A percentile compares a stretch with the other conserved stretches of the same genome.
phyloP scores from a whole-genome alignment of 2,797 vertebrate species.

The Rhincodon typus region DNA sequence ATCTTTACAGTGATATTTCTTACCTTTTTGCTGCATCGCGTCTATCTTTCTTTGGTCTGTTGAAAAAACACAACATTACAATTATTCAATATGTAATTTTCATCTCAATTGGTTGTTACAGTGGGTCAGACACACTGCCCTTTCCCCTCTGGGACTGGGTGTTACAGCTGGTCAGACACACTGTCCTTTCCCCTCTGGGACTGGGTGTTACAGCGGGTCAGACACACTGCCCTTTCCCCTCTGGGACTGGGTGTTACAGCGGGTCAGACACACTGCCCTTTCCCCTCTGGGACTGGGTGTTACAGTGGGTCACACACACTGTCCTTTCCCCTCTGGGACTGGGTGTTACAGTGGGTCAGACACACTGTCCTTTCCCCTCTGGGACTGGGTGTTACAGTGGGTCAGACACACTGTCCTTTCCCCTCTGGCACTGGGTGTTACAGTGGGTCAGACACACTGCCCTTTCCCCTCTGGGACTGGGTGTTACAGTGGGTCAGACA shows the following conservation, averaged over 20 bases:
- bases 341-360: not conserved
- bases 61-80: conserved; percentile 46
- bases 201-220: not conserved
- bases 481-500: not conserved
- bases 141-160: not conserved
- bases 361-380: not conserved
- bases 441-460: no score
- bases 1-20: conserved; percentile 55
- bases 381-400: not conserved
- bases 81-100: not conserved
- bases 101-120: not conserved
- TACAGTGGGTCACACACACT: not conserved
- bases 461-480: not conserved
- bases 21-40: conserved; percentile 89
- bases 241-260: not conserved
- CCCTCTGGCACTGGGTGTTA: not conserved
- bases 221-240: not conserved
- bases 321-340: not conserved
- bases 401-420: not conserved
- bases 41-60: conserved; percentile 86
- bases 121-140: not conserved
- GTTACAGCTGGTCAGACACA: not conserved
- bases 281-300: not conserved
- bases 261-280: not conserved
- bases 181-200: not conserved